Conservation (phyloP, 1,140 invertebrate genomes). For the Pemphigus obesinymphae region DNA sequence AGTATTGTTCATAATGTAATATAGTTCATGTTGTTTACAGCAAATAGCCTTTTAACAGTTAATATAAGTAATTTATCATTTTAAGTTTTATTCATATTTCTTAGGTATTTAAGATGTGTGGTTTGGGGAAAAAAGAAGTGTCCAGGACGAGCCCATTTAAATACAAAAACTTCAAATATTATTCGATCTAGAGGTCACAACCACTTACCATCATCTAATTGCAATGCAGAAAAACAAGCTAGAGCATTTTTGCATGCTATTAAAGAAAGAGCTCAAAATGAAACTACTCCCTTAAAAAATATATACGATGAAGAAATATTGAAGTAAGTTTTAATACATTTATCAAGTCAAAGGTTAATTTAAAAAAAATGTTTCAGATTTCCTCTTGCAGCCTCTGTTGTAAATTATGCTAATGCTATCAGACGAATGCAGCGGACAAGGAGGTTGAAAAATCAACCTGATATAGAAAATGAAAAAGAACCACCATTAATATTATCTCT, state of each 20-base stretch:
- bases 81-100: neutral
- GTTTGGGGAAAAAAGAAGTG: slow-evolving; percentile 41
- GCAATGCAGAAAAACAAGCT: slow-evolving; percentile 32
- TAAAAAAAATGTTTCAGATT: neutral
- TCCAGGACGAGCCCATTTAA: slow-evolving; percentile 32
- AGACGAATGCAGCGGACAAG: slow-evolving; percentile 36
- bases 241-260: slow-evolving; percentile 35
- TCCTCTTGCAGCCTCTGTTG: slow-evolving; percentile 22
- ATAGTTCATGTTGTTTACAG: too few species aligned
- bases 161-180: slow-evolving; percentile 10
- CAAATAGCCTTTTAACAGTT: too few species aligned
- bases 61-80: too few species aligned
- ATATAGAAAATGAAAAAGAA: neutral
- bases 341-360: neutral
- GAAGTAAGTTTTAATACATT: neutral
- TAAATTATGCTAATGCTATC: slow-evolving; percentile 33
- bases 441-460: slow-evolving; percentile 26
- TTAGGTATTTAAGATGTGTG: slow-evolving; percentile 36
- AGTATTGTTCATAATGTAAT: too few species aligned
- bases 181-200: slow-evolving; percentile 30
- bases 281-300: slow-evolving; percentile 16
- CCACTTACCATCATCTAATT: slow-evolving; percentile 31
- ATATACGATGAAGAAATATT: slow-evolving; percentile 27
- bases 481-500: slow-evolving; percentile 20
- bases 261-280: slow-evolving; percentile 32